Evolutionary conservation across 2,888 invertebrate species (phyloP), one percentile per base, ranked within the genome.

Genomic region (Dynastes grantii): DNA sequence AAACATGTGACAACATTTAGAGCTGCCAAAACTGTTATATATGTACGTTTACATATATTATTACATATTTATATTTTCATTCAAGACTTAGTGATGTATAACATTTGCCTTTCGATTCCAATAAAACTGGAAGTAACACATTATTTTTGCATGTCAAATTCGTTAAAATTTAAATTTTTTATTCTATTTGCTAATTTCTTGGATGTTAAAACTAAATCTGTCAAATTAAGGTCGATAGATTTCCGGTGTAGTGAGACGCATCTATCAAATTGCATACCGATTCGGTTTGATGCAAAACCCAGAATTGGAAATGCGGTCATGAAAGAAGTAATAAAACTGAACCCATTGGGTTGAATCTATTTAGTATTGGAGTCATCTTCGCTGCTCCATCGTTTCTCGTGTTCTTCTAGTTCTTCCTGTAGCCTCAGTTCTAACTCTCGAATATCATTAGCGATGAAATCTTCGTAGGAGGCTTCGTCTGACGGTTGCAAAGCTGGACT

Each of bases 371-470:
- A 87, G 81, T 91, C 91, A 82, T 92, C 91, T 83, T 92, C 92
- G 82, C 90, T 92, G 78, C 91, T 92, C 92, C 92, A 92, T 78
- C 91, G 89, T 82, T 91, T 91, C 82, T 92, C 92, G 80, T 92
- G 91, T 84, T 92, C 92, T 85, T 93, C 92, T 71, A 94, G 86
- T 85, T 94, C 93, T 81, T 92, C 92, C 84, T 94, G 92, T 89
- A 93, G 91, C 81, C 92, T 90, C 82, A 92, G 88, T 85, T 93
- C 93, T 77, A 93, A 86, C 84, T 92, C 92, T 16, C 92, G 89
- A 91, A 93, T 93, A 83, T 93, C 93, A 83, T 93, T 92, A 58
- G 92, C 93, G 80, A 94, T 93, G 79, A 92, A 92, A 80, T 90
- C 91, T 84, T 93, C 93, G 83, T 92, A 92, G 80, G 90, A 91